These are phyloP conservation scores for Zosterops borbonicus DNA, from an alignment of 2,113 vertebrate genomes.

Conservation along the genomic window DNA sequence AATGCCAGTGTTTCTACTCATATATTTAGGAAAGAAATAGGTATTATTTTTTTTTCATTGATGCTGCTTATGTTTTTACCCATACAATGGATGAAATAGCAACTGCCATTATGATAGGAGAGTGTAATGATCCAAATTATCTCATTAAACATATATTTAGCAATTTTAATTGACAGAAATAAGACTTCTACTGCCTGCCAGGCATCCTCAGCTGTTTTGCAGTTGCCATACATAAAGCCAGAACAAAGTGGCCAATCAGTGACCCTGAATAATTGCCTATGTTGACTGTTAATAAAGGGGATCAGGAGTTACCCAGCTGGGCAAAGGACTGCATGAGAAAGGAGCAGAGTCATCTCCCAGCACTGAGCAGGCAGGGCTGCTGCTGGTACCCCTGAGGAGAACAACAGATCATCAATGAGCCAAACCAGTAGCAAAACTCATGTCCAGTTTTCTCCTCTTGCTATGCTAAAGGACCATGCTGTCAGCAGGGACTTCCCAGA, in stretches of 20 bases:
- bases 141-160: neutral
- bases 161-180: slow-evolving; percentile 15
- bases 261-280: neutral
- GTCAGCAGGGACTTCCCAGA: neutral
- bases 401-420: neutral
- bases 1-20: neutral
- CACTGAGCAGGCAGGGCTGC: neutral
- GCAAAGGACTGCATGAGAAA: neutral
- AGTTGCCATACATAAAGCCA: neutral
- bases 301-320: neutral
- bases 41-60: neutral
- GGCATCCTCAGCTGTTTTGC: neutral
- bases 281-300: neutral
- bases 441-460: neutral
- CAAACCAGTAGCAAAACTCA: neutral
- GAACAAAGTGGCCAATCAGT: neutral
- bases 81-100: neutral
- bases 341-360: neutral
- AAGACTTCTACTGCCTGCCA: neutral
- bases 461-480: neutral
- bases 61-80: neutral
- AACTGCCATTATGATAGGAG: neutral
- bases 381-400: neutral
- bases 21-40: neutral
- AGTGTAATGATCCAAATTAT: slow-evolving; percentile 20